These are phyloP conservation scores for Rhizomys pruinosus DNA, from an alignment of 2,113 vertebrate species.

Conservation along the genomic window DNA sequence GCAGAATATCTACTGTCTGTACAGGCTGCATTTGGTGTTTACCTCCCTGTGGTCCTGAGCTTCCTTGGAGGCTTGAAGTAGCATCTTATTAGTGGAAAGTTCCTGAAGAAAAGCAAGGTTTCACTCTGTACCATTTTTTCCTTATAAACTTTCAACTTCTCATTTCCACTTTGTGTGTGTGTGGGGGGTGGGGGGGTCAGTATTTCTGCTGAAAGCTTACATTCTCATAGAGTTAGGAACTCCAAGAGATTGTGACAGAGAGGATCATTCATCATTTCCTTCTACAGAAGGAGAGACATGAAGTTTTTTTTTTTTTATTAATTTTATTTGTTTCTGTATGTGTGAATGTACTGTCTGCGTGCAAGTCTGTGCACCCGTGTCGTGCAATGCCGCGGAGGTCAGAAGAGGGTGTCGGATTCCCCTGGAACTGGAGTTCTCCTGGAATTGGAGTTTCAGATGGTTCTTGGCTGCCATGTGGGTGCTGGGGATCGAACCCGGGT, in stretches of 20 bases:
- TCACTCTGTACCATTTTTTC: background rate
- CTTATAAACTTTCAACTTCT: background rate
- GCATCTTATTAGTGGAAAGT: background rate
- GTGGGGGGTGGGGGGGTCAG: background rate
- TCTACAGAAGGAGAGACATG: background rate
- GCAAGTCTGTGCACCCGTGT: too few relatives aligned
- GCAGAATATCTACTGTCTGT: background rate
- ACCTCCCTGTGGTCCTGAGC: background rate
- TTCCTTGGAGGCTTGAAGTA: background rate
- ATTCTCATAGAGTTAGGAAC: background rate
- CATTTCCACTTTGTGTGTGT: background rate
- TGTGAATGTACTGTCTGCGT: too few relatives aligned
- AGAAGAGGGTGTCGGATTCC: too few relatives aligned
- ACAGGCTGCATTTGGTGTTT: background rate
- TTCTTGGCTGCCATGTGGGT: too few relatives aligned
- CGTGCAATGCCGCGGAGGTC: too few relatives aligned
- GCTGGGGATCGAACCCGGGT: too few relatives aligned
- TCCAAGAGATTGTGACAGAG: background rate
- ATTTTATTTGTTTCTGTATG: too few relatives aligned
- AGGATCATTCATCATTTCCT: background rate
- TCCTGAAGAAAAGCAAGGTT: background rate
- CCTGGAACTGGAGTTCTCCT: too few relatives aligned
- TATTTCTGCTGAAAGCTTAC: background rate
- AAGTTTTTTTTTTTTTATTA: too few relatives aligned
- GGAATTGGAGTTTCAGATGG: too few relatives aligned